Base-by-base conservation (phyloP, 1,140 invertebrate species). In the Oedothorax gibbosus region DNA sequence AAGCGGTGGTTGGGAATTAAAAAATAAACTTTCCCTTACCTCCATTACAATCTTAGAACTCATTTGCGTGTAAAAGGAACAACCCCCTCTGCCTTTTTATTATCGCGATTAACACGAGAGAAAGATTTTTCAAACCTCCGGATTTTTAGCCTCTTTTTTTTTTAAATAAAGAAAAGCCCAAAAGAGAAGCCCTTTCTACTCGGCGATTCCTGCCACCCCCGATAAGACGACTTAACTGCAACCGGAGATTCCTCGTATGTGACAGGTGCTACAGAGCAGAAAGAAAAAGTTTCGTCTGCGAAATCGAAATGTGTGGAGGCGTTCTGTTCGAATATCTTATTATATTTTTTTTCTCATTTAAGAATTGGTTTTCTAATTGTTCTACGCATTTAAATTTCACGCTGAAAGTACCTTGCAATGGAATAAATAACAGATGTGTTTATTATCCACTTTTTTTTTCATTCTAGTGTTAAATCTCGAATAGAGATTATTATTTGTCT, bases 1-100 rank as follows among this genome's bases (percentile, higher is more conserved):
- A 35, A 35, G 35, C 35, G 35, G 35, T 35, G 35, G 35, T 35
- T 35, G 35, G 5, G 35, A 35, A 35, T 35, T 35, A 35, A 35
- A 35, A 35, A 62, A 62, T 15, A 62, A 62, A 62, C 57, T 62
- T 62, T 62, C 12, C 18, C 57, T 62, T 62, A 15, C 57, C 57
- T 15, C 57, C 18, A 12, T 62, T 62, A 12, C 21, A 35, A 35
- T 35, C 35, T 35, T 5, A 35, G 35, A 14, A 57, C 10, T 56
- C 21, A 57, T 75, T 75, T 75, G 72, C 57, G 54, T 75, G 72
- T 57, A 60, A 75, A 57, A 75, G 54, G 64, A 56, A 57, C 72
- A 75, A 18, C 11, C 57, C 53, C 20, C 50, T 14, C 57, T 20
- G 5, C 20, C 50, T 57, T 75, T 73, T 73, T 75, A 9, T 75